Conservation (phyloP, 30 jellyfish, hydroid and myxozoan genomes). For the Sanderia malayensis region DNA sequence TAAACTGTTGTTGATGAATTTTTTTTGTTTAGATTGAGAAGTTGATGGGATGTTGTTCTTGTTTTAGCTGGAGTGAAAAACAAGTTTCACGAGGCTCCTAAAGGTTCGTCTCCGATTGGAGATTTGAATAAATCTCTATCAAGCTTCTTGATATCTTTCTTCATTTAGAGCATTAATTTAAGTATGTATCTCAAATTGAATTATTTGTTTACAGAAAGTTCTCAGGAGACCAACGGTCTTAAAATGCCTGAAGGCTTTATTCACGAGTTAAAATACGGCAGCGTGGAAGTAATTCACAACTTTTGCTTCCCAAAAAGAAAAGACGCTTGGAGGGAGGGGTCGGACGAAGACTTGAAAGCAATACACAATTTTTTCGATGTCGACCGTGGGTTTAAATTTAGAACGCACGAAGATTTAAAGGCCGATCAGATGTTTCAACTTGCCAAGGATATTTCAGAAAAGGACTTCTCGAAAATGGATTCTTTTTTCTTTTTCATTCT, state of each 20-base stretch:
- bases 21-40: too few species aligned
- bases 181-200: background rate
- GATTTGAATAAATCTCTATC: too few species aligned
- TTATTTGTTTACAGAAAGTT: background rate
- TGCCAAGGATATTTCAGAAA: constrained; percentile 8
- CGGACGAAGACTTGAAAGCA: constrained; percentile 49
- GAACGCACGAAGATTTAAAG: background rate
- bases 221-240: background rate
- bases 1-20: too few species aligned
- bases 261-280: constrained; percentile 28
- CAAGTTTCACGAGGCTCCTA: too few species aligned
- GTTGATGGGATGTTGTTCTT: too few species aligned
- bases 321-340: constrained; percentile 50
- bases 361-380: constrained; percentile 21
- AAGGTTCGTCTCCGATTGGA: too few species aligned
- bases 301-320: background rate
- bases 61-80: too few species aligned
- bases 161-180: too few species aligned
- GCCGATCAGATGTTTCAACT: constrained; percentile 12
- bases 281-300: constrained; percentile 30
- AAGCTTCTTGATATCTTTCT: too few species aligned
- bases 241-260: background rate
- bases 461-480: constrained; percentile 32
- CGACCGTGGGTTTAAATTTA: constrained; percentile 29
- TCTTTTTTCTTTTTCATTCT: constrained; percentile 36